phyloP scores from a whole-genome alignment of 2,797 vertebrate species.

The Ammospiza maritima region DNA sequence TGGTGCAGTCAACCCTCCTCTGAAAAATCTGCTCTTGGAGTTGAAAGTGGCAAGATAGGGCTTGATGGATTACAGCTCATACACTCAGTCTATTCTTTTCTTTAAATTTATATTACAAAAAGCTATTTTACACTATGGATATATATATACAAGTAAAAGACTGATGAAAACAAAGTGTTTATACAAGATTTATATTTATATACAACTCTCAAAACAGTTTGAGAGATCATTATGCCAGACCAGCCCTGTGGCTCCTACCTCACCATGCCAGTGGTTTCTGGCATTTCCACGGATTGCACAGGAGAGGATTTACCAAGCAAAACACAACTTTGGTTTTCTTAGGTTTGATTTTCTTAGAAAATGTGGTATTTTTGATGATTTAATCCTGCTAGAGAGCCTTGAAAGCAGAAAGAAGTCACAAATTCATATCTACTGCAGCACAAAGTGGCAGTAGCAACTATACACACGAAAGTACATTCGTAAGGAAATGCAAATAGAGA shows the following conservation, averaged over 20 bases:
- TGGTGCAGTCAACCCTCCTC: neutral
- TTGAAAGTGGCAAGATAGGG: neutral
- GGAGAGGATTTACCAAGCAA: neutral
- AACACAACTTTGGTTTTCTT: neutral
- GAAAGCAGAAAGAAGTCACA: neutral
- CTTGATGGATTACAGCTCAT: neutral
- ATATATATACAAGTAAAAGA: neutral
- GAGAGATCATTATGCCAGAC: neutral
- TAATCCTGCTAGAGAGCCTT: neutral
- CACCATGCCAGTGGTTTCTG: neutral
- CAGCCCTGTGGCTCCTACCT: neutral
- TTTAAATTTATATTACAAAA: neutral
- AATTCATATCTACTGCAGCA: neutral
- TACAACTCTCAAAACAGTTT: neutral
- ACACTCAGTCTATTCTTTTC: neutral
- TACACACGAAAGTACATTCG: neutral
- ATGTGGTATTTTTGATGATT: neutral
- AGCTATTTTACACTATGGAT: neutral
- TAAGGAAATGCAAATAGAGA: neutral
- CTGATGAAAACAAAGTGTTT: neutral
- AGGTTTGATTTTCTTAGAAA: neutral
- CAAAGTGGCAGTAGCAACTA: neutral
- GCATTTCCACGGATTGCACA: neutral
- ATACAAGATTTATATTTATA: neutral
- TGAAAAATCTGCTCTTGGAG: neutral